phyloP scores from a whole-genome alignment of 2,888 invertebrate genomes.

The Coenonympha arcania region DNA sequence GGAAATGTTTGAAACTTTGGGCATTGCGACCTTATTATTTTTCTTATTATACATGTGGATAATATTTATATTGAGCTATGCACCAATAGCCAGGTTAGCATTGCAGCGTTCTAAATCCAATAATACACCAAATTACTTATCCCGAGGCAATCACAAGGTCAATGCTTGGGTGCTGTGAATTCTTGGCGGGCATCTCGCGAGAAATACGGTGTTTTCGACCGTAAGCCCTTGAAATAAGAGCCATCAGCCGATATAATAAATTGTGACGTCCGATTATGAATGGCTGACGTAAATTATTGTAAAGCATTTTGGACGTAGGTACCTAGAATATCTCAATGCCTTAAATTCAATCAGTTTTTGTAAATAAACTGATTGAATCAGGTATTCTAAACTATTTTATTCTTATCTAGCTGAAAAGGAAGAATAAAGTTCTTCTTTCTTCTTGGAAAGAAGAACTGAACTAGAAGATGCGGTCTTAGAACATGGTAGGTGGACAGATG shows the following conservation, averaged over 20 bases:
- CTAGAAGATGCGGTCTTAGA: background rate
- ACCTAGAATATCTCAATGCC: conserved; percentile 2
- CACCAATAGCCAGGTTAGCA: background rate
- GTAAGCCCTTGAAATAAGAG: background rate
- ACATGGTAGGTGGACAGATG: too few relatives aligned
- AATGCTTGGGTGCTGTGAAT: conserved; percentile 23
- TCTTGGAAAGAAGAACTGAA: too few relatives aligned
- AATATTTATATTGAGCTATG: too few relatives aligned
- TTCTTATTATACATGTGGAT: too few relatives aligned
- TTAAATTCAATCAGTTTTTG: background rate
- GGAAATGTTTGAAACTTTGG: too few relatives aligned
- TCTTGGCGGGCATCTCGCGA: conserved; percentile 25
- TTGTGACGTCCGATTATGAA: background rate
- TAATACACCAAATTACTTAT: conserved; percentile 17
- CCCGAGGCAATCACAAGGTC: conserved; percentile 26
- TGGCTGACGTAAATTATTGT: conserved; percentile 7
- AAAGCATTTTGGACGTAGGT: background rate
- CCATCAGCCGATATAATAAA: background rate
- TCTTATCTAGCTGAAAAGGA: too few relatives aligned
- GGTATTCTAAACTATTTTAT: too few relatives aligned
- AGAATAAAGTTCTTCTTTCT: too few relatives aligned
- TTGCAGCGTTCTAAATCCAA: conserved; percentile 13
- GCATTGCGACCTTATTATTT: too few relatives aligned
- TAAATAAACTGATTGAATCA: too few relatives aligned
- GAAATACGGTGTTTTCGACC: conserved; percentile 1